Base-by-base conservation (phyloP, 2,888 invertebrate genomes). In the Drosophila recens region DNA sequence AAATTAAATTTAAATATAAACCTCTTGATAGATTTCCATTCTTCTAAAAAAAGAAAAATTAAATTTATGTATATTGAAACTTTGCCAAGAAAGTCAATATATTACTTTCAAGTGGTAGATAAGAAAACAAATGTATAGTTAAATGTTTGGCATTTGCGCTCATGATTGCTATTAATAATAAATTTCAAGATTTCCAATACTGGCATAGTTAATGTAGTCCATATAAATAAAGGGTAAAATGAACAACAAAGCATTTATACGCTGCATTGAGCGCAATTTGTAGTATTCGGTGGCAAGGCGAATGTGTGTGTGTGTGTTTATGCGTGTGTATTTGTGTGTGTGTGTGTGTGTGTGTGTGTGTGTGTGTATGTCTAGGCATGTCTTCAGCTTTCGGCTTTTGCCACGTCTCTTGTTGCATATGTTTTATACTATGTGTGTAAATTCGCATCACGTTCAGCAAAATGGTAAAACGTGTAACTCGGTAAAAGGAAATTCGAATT, bases 401-500 rank as follows among this genome's bases (percentile, higher is more conserved):
- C 34, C 53, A 17, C 48, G 48, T 30, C 43, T 66, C 58, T 61
- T 67, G 66, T 68, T 74, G 71, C 73, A 75, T 65, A 70, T 72
- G 61, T 49, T 72, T 69, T 58, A 67, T 76, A 27, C 27, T 27
- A 48, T 68, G 67, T 67, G 75, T 66, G 72, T 57, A 51, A 80
- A 86, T 89, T 84, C 86, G 67, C 71, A 84, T 80, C 86, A 86
- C 86, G 86, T 86, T 82, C 84, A 56, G 20, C 62, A 74, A 79
- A 87, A 89, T 76, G 82, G 82, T 66, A 73, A 79, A 75, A 89
- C 87, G 84, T 82, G 72, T 75, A 79, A 72, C 82, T 73, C 52
- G 70, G 74, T 71, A 66, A 74, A 76, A 73, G 75, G 82, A 89
- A 89, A 87, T 84, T 79, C 84, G 84, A 87, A 89, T 84, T 75